phyloP scores from a whole-genome alignment of 2,113 vertebrate species.

The Apodemus sylvaticus region DNA sequence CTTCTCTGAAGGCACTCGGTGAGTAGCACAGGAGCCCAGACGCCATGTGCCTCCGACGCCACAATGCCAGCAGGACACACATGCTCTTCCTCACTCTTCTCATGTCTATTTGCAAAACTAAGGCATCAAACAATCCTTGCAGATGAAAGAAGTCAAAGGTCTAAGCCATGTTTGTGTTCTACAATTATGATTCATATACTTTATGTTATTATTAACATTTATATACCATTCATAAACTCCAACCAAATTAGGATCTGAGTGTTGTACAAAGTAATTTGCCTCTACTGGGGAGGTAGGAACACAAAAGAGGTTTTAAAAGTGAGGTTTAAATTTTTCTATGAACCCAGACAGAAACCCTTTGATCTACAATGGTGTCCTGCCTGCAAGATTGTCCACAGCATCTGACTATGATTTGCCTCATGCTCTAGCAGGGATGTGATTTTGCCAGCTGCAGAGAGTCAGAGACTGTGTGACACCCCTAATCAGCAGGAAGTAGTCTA shows the following conservation, averaged over 20 bases:
- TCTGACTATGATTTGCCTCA: no score
- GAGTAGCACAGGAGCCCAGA: background rate
- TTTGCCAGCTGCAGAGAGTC: no score
- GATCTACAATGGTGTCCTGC: background rate
- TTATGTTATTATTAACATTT: background rate
- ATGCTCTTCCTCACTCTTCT: background rate
- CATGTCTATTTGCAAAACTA: background rate
- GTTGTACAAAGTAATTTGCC: background rate
- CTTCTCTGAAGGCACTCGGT: background rate
- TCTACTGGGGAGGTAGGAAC: background rate
- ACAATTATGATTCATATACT: background rate
- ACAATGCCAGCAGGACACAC: background rate
- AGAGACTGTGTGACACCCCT: no score
- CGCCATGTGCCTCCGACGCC: background rate
- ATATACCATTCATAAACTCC: constrained; percentile 25
- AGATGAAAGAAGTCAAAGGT: constrained; percentile 29
- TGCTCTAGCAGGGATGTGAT: no score
- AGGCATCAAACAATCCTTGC: constrained; percentile 22
- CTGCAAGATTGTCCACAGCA: background rate
- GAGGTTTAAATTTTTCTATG: background rate
- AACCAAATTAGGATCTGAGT: background rate
- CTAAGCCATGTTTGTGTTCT: background rate
- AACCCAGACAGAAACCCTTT: background rate
- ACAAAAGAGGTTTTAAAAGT: background rate
- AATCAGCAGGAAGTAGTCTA: no score